Evolutionary conservation across 2,113 vertebrate species (phyloP).

Genomic region (Suricata suricatta): DNA sequence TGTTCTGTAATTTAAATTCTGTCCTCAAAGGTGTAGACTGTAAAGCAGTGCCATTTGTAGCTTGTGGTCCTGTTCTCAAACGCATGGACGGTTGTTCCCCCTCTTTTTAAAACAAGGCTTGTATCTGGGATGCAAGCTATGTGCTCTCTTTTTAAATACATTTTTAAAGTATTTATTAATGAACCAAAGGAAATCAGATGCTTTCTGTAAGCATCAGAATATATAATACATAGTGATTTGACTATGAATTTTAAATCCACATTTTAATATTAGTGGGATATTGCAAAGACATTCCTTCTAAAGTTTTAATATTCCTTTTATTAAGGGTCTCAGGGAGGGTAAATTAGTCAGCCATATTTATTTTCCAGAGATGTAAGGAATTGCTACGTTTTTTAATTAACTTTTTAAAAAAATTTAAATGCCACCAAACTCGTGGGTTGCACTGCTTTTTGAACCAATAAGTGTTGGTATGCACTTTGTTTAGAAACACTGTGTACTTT

Average conservation of each 20-base stretch:
- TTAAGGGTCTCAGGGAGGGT: constrained; percentile 91
- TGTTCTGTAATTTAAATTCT: constrained; percentile 65
- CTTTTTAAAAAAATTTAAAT: constrained; percentile 85
- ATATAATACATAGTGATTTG: constrained; percentile 89
- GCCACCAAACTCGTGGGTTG: constrained; percentile 87
- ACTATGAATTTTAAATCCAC: constrained; percentile 89
- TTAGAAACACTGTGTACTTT: constrained; percentile 80
- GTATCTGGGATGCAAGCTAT: constrained; percentile 92
- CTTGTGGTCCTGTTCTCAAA: constrained; percentile 73
- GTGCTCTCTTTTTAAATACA: constrained; percentile 93
- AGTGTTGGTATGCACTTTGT: constrained; percentile 85
- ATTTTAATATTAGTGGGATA: constrained; percentile 87
- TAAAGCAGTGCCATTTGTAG: constrained; percentile 82
- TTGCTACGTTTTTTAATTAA: constrained; percentile 86
- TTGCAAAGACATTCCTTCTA: constrained; percentile 91
- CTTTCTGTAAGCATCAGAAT: constrained; percentile 86
- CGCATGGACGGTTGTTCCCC: constrained; percentile 77
- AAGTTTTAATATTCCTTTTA: constrained; percentile 90
- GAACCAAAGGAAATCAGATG: constrained; percentile 89
- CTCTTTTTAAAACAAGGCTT: constrained; percentile 89
- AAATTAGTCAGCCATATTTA: constrained; percentile 92
- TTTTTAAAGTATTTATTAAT: constrained; percentile 95
- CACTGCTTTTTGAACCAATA: constrained; percentile 87
- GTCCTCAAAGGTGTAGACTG: constrained; percentile 55
- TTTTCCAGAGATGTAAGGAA: constrained; percentile 88